These are phyloP conservation scores for Catostomus latipinnis DNA, from an alignment of 2,797 vertebrate genomes.

Conservation along the genomic window DNA sequence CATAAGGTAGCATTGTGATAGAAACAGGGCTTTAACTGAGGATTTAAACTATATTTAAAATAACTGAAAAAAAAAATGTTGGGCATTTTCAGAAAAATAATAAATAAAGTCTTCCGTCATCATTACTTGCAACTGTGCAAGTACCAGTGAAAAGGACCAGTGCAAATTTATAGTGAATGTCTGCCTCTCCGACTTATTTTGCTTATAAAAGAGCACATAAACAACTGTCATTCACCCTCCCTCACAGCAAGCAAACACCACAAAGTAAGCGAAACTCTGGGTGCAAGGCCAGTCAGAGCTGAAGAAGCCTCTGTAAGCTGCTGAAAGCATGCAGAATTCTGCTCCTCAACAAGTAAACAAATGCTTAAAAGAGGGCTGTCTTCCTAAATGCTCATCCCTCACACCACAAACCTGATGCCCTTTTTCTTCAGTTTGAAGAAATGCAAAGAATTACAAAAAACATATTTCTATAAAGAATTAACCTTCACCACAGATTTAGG, in stretches of 20 bases:
- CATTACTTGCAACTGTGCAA: too few species aligned
- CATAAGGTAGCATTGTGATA: too few species aligned
- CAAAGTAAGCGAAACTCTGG: slow-evolving; percentile 36
- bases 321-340: slow-evolving; percentile 49
- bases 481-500: neutral
- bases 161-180: neutral
- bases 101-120: neutral
- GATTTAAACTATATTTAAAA: slow-evolving; percentile 7
- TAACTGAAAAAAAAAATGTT: neutral
- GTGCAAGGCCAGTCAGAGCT: slow-evolving; percentile 45
- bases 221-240: slow-evolving; percentile 14
- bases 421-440: slow-evolving; percentile 1
- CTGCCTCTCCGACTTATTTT: neutral
- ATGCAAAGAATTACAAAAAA: neutral
- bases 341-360: slow-evolving; percentile 51
- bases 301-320: slow-evolving; percentile 32
- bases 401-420: slow-evolving; percentile 16
- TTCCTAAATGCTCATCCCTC: slow-evolving; percentile 27
- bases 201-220: slow-evolving; percentile 1
- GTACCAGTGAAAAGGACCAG: neutral
- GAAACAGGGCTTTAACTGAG: neutral
- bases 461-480: neutral
- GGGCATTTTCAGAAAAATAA: neutral
- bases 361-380: slow-evolving; percentile 20
- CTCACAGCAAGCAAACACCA: slow-evolving; percentile 18